Base-by-base conservation (phyloP, 1,140 invertebrate species). In the Dendrolimus punctatus region DNA sequence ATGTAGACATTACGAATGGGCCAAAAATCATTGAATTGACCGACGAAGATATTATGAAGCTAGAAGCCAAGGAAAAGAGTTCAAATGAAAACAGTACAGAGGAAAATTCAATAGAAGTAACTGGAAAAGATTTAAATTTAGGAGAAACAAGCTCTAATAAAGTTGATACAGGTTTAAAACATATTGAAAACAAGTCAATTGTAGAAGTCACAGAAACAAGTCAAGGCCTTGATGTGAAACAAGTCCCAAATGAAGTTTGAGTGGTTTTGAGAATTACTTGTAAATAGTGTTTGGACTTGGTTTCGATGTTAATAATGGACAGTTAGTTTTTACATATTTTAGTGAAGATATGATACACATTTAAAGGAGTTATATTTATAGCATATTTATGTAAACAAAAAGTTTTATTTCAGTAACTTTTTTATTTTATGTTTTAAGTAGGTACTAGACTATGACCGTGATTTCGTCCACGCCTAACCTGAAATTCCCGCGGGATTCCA, bases 1-100 rank as follows among this genome's bases (percentile, higher is more conserved):
- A 55, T 40, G 55, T 55, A 40, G 55, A 57, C 52, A 50, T 53
- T 36, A 49, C 48, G 6, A 44, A 57, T 40, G 48, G 40, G 5
- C 39, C 40, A 46, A 57, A 57, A 48, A 44, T 43, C 40, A 39
- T 38, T 5, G 40, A 43, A 7, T 6, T 45, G n/a, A 9, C n/a
- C n/a, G 23, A n/a, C 6, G 43, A 45, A 10, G 43, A 45, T 8
- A 45, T 45, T 7, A 9, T 10, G 6, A 45, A 45, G 23, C 5
- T 45, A 9, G 43, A 45, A 45, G 6, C 43, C 6, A 8, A 45
- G 43, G n/a, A 3, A 45, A n/a, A 45, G 43, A 45, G n/a, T 45
- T 45, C n/a, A 45, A 45, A 8, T n/a, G 23, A 45, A 45, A 6
- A 8, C 6, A 9, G n/a, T n/a, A 45, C n/a, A n/a, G n/a, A 7